These are phyloP conservation scores for Cacatua alba DNA, from an alignment of 2,113 vertebrate species.

Conservation along the genomic window DNA sequence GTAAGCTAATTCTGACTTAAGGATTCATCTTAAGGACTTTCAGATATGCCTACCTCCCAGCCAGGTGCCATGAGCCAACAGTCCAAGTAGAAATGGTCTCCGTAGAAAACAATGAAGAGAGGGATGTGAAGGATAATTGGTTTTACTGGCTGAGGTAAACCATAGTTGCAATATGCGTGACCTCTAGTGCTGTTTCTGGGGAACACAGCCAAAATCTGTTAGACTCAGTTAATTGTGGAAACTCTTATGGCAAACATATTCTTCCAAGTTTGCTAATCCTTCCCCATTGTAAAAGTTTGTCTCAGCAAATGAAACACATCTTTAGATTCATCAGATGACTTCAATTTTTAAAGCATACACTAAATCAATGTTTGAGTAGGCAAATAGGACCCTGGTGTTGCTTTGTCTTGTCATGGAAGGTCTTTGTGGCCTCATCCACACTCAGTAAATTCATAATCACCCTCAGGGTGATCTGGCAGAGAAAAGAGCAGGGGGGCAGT, in stretches of 20 bases:
- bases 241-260: background rate
- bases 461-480: background rate
- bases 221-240: background rate
- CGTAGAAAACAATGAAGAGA: background rate
- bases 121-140: background rate
- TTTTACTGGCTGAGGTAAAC: slow-evolving; percentile 17
- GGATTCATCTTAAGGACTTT: background rate
- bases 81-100: background rate
- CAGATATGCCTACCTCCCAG: background rate
- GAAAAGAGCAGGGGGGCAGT: background rate
- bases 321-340: background rate
- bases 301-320: background rate
- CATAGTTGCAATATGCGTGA: background rate
- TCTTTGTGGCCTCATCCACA: background rate
- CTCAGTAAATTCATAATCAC: background rate
- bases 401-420: background rate
- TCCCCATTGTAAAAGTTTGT: background rate
- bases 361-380: background rate
- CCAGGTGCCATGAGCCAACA: background rate
- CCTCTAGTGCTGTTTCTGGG: background rate
- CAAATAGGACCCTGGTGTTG: background rate
- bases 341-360: background rate
- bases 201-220: background rate
- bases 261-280: background rate
- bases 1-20: background rate